Evolutionary conservation across 1,140 invertebrate genomes (phyloP), one percentile per base, ranked within the genome.

Genomic region (honey bee (Apis mellifera)): DNA sequence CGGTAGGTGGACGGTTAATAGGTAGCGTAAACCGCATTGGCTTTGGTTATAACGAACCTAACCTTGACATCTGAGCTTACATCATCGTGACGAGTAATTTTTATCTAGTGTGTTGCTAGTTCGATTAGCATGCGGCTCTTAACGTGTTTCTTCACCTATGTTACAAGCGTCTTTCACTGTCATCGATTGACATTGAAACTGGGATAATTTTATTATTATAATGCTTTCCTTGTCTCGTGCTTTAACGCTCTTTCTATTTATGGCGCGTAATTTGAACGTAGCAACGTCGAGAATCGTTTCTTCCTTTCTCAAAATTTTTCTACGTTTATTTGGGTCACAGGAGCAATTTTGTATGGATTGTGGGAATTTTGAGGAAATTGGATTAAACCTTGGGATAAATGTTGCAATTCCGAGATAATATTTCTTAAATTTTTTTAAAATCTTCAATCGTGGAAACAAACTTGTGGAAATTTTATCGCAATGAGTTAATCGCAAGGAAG

Each of bases 1-100:
- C 54, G 76, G 17, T 71, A 54, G 60, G 19, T 59, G 9, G 9
- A 55, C 11, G 52, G 26, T 80, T 84, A 55, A 68, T 81, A 83
- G 69, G 72, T 79, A 68, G 55, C 60, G 66, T 55, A 86, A 70
- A 80, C 75, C 80, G 70, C 75, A 85, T 15, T 26, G 72, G 71
- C 77, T 87, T 79, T 79, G 57, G 59, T 84, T 75, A 60, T 54
- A 65, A 62, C 73, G 54, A 72, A 50, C 73, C 70, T 87, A 78
- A 66, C 86, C 86, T 87, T 87, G 86, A 86, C 85, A 86, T 80
- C 85, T 72, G 62, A 70, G 76, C 26, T 87, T 87, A 57, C 86
- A 75, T 87, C 86, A 87, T 64, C 60, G n/a, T 54, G 60, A 76
- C 72, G 71, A 81, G 52, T 64, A 83, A 84, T 78, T 84, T 84